These are phyloP conservation scores for Sinocyclocheilus maitianheensis DNA, from an alignment of 2,113 vertebrate genomes.

Conservation along the genomic window DNA sequence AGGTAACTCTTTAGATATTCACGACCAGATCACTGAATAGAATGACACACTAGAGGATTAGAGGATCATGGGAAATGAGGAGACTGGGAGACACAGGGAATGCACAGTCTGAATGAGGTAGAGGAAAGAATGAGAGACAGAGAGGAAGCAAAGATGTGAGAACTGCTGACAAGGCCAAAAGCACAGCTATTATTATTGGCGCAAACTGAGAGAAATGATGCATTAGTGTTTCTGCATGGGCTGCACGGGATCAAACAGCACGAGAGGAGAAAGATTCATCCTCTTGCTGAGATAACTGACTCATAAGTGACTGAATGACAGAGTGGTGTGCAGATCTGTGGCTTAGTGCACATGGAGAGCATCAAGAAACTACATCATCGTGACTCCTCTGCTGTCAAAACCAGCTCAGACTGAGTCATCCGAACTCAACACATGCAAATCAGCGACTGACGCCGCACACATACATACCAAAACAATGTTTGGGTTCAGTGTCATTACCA, in stretches of 20 bases:
- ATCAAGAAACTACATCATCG: conserved; percentile 9
- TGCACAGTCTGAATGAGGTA: not conserved
- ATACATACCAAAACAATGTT: conserved; percentile 33
- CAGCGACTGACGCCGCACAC: not conserved
- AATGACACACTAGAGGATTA: conserved; percentile 53
- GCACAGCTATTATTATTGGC: conserved; percentile 29
- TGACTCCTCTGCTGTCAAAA: conserved; percentile 26
- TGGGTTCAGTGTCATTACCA: conserved; percentile 21
- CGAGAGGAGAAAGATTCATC: conserved; percentile 13
- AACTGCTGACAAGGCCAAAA: conserved; percentile 22
- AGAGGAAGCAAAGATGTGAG: conserved; percentile 34
- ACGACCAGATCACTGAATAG: conserved; percentile 57
- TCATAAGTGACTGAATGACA: conserved; percentile 35
- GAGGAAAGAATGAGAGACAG: conserved; percentile 12
- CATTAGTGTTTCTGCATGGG: conserved; percentile 32
- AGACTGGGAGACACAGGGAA: conserved; percentile 6
- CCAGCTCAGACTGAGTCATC: conserved; percentile 16
- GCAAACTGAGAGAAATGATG: conserved; percentile 4
- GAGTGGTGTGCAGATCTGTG: conserved; percentile 2
- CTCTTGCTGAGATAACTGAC: conserved; percentile 34
- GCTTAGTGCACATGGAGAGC: conserved; percentile 13
- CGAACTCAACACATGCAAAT: conserved; percentile 23
- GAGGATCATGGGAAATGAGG: conserved; percentile 49
- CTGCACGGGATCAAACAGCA: conserved; percentile 26
- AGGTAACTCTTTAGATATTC: conserved; percentile 67